Evolutionary conservation across 1,140 invertebrate genomes (phyloP), one percentile per base, ranked within the genome.

Genomic region (Aricia agestis): DNA sequence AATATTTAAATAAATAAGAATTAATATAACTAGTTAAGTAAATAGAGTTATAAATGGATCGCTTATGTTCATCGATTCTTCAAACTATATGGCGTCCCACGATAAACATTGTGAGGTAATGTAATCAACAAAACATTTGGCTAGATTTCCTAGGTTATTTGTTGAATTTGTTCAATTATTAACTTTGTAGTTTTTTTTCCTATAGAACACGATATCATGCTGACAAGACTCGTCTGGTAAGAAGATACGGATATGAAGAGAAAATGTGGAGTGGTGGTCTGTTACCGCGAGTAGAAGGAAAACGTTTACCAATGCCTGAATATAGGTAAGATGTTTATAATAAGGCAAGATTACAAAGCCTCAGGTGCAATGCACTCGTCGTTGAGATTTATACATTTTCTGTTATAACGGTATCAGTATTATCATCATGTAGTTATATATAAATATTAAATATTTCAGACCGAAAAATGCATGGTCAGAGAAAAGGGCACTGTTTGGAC

Each of bases 401-500:
- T 36, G 36, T 36, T 36, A 36, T 7, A 36, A 36, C 36, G 2
- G 36, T 36, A 25, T 2, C 25, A 25, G 36, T 36, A 36, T 9
- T 36, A 36, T 7, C 6, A 36, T 7, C 9, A 36, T 36, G 32
- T 32, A 32, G 2, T 32, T 32, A 32, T n/a, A n/a, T n/a, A n/a
- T n/a, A n/a, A n/a, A 25, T 25, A 25, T 25, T 36, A 57, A 66
- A 66, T 32, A 59, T 88, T 89, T 79, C 75, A 92, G 93, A 72
- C 96, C 96, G 0, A 94, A 92, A 77, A 93, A 98, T 90, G 72
- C 81, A 1, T 99, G 98, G 98, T 80, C 83, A 10, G 92, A 95
- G 77, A 95, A 95, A 76, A 93, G 94, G 83, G 97, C 97, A 10
- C 82, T 98, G 0, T 98, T 97, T 93, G 98, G 98, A 1, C 98